phyloP scores from a whole-genome alignment of 2,113 vertebrate species.

The Serinus canaria region DNA sequence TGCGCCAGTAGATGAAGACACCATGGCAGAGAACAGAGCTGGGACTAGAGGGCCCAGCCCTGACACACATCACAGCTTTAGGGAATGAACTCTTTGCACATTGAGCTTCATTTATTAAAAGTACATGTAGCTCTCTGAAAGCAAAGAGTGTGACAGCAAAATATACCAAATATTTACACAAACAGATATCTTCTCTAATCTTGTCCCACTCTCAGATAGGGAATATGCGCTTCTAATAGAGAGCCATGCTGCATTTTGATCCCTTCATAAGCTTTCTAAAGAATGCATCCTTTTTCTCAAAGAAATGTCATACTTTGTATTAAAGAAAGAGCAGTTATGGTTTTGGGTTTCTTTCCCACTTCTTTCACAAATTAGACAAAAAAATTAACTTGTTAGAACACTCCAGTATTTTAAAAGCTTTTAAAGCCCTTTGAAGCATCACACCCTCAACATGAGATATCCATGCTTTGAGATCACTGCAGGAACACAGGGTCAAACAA shows the following conservation, averaged over 20 bases:
- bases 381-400: background rate
- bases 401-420: background rate
- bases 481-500: background rate
- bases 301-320: background rate
- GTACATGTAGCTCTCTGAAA: background rate
- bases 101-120: background rate
- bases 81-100: background rate
- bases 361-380: background rate
- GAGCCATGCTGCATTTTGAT: background rate
- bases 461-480: background rate
- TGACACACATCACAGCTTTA: background rate
- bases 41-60: background rate
- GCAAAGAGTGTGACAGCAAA: background rate
- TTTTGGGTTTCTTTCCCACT: background rate
- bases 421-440: background rate
- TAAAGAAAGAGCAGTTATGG: background rate
- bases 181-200: background rate
- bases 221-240: background rate
- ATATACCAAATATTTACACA: background rate
- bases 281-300: background rate
- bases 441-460: no score
- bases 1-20: background rate
- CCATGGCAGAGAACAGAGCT: accelerated
- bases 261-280: background rate
- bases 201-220: background rate